A percentile compares a stretch with the other conserved stretches of the same genome.
Evolutionary conservation across 2,797 vertebrate species (phyloP).

Genomic region (Poecile montanus): DNA sequence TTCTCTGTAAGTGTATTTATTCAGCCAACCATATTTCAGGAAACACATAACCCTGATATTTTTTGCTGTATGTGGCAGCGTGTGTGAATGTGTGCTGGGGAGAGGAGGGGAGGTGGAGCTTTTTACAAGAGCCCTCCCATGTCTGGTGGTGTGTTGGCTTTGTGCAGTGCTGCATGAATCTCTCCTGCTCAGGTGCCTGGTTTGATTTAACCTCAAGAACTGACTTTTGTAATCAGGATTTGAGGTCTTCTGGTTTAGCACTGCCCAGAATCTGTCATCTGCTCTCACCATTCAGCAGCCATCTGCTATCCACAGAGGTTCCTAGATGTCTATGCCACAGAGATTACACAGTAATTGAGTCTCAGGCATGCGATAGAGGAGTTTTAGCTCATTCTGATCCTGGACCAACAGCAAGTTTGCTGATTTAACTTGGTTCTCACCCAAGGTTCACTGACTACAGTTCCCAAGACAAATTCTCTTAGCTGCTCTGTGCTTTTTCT

Average conservation of each 20-base stretch:
- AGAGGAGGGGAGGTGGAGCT: neutral
- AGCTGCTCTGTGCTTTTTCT: neutral
- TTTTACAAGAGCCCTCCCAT: neutral
- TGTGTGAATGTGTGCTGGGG: neutral
- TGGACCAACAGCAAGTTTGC: neutral
- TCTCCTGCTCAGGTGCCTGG: neutral
- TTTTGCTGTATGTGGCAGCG: neutral
- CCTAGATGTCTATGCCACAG: neutral
- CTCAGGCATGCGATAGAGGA: neutral
- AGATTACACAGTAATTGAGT: neutral
- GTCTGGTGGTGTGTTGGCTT: neutral
- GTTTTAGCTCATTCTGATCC: neutral
- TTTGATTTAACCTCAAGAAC: conserved; percentile 16
- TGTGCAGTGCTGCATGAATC: neutral
- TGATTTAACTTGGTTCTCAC: neutral
- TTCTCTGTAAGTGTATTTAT: conserved; percentile 42
- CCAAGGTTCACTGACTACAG: neutral
- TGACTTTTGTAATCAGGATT: neutral
- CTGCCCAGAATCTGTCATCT: conserved; percentile 4
- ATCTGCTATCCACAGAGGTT: conserved; percentile 19
- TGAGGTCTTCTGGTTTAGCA: neutral
- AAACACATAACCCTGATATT: neutral
- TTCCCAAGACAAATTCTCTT: neutral
- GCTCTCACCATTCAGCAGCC: neutral
- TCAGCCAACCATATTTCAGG: conserved; percentile 26